These are phyloP conservation scores for Varanus salvator DNA, from an alignment of 2,113 vertebrate genomes.

Conservation along the genomic window DNA sequence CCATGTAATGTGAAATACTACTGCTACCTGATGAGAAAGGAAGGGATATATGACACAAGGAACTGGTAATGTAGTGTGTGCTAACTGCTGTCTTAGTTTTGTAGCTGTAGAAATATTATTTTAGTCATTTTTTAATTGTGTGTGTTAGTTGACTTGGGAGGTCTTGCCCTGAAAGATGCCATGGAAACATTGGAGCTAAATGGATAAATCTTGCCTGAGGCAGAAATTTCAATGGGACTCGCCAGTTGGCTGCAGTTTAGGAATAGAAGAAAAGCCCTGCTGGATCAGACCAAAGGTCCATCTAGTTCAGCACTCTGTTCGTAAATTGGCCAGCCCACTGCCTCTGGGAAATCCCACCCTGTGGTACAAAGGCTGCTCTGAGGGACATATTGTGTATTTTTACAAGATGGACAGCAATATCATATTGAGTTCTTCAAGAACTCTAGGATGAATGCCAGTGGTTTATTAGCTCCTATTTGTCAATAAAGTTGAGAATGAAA, in stretches of 20 bases:
- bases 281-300: too few relatives aligned
- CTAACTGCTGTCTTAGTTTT: background rate
- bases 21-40: constrained; percentile 32
- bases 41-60: background rate
- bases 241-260: constrained; percentile 34
- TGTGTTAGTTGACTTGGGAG: background rate
- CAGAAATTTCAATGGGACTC: constrained; percentile 50
- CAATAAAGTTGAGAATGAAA: too few relatives aligned
- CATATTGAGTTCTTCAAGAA: too few relatives aligned
- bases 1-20: constrained; percentile 58
- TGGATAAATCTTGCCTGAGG: constrained; percentile 2
- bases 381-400: too few relatives aligned
- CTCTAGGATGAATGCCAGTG: too few relatives aligned
- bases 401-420: too few relatives aligned
- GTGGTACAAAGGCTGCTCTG: too few relatives aligned
- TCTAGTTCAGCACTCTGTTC: too few relatives aligned
- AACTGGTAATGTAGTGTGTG: background rate
- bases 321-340: too few relatives aligned
- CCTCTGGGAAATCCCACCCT: too few relatives aligned
- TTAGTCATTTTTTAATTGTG: background rate
- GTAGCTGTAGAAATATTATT: background rate
- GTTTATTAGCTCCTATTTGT: too few relatives aligned
- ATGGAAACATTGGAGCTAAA: background rate
- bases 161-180: background rate
- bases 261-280: background rate